Conservation (phyloP, 1,140 invertebrate genomes). For the Panulirus ornatus region DNA sequence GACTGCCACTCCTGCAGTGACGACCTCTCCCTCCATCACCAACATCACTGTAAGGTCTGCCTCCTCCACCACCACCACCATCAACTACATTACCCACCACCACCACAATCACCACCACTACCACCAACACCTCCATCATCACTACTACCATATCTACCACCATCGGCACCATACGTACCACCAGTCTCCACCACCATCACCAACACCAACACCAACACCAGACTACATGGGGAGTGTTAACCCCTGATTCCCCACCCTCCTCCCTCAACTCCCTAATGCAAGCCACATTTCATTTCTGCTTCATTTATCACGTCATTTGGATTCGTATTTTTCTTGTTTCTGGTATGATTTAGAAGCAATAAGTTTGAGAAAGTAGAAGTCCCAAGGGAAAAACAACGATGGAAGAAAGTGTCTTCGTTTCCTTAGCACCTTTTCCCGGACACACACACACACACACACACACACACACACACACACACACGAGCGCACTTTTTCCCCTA, state of each 20-base stretch:
- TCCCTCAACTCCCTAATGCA: constrained; percentile 59
- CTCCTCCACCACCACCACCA: not conserved
- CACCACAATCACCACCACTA: not conserved
- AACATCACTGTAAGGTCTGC: not conserved
- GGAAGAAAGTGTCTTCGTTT: constrained; percentile 28
- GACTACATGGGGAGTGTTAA: not conserved
- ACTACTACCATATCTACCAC: not conserved
- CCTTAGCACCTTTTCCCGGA: not conserved
- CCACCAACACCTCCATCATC: not conserved
- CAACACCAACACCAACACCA: not conserved
- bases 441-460: not conserved
- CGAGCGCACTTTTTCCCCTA: not conserved
- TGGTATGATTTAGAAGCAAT: constrained; percentile 71
- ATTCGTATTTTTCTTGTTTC: constrained; percentile 72
- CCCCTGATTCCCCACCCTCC: not conserved
- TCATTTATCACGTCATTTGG: constrained; percentile 71
- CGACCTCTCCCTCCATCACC: too few relatives aligned
- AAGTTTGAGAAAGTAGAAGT: constrained; percentile 69
- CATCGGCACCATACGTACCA: not conserved
- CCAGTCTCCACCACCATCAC: constrained; percentile 17
- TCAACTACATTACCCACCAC: not conserved
- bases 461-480: not conserved
- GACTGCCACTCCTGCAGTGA: too few relatives aligned
- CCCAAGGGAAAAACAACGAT: constrained; percentile 50
- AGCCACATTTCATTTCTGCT: constrained; percentile 69